phyloP scores from a whole-genome alignment of 2,888 invertebrate species.

The Acanthosepion esculentum region DNA sequence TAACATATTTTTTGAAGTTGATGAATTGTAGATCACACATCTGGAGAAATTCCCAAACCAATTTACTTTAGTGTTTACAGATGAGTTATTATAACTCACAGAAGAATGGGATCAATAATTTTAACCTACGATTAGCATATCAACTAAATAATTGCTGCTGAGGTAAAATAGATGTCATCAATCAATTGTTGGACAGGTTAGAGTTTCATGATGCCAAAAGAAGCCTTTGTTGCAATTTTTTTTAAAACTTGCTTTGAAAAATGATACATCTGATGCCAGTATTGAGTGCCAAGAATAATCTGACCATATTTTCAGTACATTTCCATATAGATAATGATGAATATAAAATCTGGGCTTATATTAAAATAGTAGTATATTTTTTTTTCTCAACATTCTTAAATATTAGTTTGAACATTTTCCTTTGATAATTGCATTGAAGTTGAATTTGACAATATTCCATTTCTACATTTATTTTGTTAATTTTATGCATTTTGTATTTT shows the following conservation, averaged over 20 bases:
- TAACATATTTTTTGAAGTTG: not conserved
- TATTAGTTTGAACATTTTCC: not conserved
- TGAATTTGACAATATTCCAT: not conserved
- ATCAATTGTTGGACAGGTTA: constrained; percentile 11
- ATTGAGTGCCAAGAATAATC: not conserved
- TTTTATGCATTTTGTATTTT: too few relatives aligned
- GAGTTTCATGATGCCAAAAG: not conserved
- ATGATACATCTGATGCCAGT: not conserved
- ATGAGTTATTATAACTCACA: not conserved
- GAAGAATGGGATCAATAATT: constrained; percentile 7
- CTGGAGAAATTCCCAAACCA: not conserved
- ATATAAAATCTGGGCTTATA: not conserved
- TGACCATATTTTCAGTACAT: not conserved
- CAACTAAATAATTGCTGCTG: not conserved
- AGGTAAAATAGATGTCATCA: not conserved
- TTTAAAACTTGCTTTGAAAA: not conserved
- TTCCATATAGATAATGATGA: not conserved
- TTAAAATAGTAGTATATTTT: not conserved
- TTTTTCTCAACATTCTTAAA: not conserved
- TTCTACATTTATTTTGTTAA: not conserved
- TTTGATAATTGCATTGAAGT: not conserved
- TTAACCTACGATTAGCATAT: not conserved
- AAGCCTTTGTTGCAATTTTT: not conserved
- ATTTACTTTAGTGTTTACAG: not conserved
- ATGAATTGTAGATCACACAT: not conserved